Percentiles rank a stretch among this genome's conserved stretches.
These are phyloP conservation scores for Tonatia bakeri DNA, from an alignment of 2,113 vertebrate species.

Conservation along the genomic window DNA sequence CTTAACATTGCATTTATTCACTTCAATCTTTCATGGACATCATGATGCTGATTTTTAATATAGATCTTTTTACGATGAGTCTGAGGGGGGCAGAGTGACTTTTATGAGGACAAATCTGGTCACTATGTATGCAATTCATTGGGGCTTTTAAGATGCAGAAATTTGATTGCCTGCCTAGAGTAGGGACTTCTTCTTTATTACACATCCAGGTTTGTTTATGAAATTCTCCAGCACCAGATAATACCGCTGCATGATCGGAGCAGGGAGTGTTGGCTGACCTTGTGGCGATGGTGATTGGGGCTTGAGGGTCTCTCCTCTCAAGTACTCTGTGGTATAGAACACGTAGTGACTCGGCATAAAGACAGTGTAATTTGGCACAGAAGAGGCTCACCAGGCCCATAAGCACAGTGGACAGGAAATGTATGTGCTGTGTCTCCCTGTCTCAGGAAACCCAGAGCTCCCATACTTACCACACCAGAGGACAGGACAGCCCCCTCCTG, in stretches of 20 bases:
- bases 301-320: constrained; percentile 1
- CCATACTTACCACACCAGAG: background rate
- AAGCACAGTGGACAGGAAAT: background rate
- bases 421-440: background rate
- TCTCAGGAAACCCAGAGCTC: background rate
- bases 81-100: constrained; percentile 37
- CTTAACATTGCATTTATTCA: background rate
- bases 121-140: constrained; percentile 50
- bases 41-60: constrained; percentile 71
- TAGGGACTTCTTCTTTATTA: constrained; percentile 12
- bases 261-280: background rate
- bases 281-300: background rate
- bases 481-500: background rate
- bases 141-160: constrained; percentile 58
- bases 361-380: background rate
- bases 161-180: constrained; percentile 33
- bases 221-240: constrained; percentile 46
- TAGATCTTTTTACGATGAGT: constrained; percentile 61
- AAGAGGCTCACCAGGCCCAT: background rate
- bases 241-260: constrained; percentile 18
- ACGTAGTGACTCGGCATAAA: background rate
- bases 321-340: background rate
- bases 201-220: constrained; percentile 51
- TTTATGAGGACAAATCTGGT: constrained; percentile 61
- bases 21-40: constrained; percentile 40